Percentiles rank a stretch among this genome's conserved stretches.
phyloP scores from a whole-genome alignment of 2,113 vertebrate species.

The Dipodomys stephensi region DNA sequence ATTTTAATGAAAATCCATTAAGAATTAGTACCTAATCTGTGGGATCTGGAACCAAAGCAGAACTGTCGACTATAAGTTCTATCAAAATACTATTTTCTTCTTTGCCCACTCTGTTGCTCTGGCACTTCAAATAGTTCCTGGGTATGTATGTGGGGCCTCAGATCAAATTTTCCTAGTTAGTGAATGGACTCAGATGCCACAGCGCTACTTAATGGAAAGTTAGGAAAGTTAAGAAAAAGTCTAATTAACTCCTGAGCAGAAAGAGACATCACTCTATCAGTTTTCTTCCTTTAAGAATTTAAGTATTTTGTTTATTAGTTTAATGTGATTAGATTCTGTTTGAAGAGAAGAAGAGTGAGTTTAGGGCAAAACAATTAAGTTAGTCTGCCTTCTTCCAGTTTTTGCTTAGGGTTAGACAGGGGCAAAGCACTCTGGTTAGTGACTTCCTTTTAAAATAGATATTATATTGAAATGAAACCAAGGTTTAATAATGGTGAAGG shows the following conservation, averaged over 20 bases:
- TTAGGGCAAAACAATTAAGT: neutral
- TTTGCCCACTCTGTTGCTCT: neutral
- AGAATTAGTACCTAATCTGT: neutral
- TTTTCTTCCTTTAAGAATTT: constrained; percentile 7
- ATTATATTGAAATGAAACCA: neutral
- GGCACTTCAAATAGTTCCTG: neutral
- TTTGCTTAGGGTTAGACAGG: neutral
- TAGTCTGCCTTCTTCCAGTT: rapidly evolving
- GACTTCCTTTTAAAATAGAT: neutral
- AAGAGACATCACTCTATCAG: neutral
- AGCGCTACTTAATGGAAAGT: neutral
- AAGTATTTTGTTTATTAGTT: neutral
- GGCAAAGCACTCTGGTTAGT: neutral
- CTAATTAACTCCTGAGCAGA: neutral
- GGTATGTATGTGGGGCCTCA: neutral
- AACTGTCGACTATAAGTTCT: neutral
- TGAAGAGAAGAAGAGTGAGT: neutral
- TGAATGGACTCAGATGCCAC: neutral
- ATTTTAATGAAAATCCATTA: neutral
- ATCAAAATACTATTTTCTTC: neutral
- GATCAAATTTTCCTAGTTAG: neutral
- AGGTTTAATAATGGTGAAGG: neutral
- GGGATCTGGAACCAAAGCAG: constrained; percentile 21
- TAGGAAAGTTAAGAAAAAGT: neutral
- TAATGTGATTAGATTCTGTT: neutral